Evolutionary conservation across 2,888 invertebrate genomes (phyloP), one percentile per base, ranked within the genome.

Genomic region (Caenorhabditis sulstoni): DNA sequence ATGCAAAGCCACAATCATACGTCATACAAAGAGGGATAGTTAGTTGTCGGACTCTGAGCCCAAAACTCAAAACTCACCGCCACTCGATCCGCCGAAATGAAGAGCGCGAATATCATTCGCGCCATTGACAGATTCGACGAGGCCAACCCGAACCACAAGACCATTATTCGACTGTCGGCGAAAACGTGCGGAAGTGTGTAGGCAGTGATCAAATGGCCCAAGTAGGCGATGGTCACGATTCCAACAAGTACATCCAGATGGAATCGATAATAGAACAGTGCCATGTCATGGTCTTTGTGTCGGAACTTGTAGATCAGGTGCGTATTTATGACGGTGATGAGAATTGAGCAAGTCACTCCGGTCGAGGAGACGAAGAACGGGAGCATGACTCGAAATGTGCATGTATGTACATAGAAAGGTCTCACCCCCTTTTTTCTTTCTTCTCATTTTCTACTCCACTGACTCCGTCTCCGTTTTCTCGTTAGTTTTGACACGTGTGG

Each of bases 101-200:
- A 71, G 8, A 71, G 18, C 23, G 53, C 53, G 20, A 62, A 55
- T 39, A 64, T 49, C 57, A 71, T 55, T 18, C 71, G 8, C 0
- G 71, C 71, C 71, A 71, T 62, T 57, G 62, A 62, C 18, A 71
- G n/a, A 35, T 71, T 71, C 12, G 71, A 71, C 8, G 62, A 47
- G 0, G 62, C 23, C 44, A 71, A 18, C 22, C 71, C 71, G n/a
- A 71, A 64, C 71, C 71, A 71, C n/a, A 71, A n/a, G 1, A 71
- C 71, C 57, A 71, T n/a, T 20, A 57, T 55, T 41, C 47, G 37
- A 0, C 62, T 57, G 2, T 20, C 14, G 11, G 62, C 62, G 37
- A 71, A 71, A 41, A 71, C 9, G 1, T 64, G 49, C 0, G 57
- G 62, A 1, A 45, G 41, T 0, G 37, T 12, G 12, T 71, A 71